A percentile compares a stretch with the other conserved stretches of the same genome.
Conservation (phyloP, 2,888 invertebrate genomes). For the Drosophila recens region DNA sequence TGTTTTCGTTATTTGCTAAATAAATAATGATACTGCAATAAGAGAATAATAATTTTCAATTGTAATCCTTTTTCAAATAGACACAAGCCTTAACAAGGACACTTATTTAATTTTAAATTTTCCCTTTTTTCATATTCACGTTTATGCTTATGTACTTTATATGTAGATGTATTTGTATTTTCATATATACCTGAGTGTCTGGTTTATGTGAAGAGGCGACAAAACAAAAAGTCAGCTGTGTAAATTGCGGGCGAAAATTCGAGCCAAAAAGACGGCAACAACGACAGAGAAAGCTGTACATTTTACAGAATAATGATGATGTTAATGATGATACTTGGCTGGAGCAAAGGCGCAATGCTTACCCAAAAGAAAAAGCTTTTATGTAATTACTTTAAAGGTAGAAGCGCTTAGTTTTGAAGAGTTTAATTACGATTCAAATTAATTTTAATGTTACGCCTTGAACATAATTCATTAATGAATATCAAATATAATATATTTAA, state of each 20-base stretch:
- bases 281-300: slow-evolving; percentile 22
- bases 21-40: slow-evolving; percentile 50
- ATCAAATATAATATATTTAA: no score
- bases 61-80: slow-evolving; percentile 11
- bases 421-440: no score
- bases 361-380: slow-evolving; percentile 17
- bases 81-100: no score
- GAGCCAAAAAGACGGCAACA: slow-evolving; percentile 29
- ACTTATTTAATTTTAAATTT: slow-evolving; percentile 16
- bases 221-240: slow-evolving; percentile 65
- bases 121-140: not conserved
- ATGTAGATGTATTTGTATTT: slow-evolving; percentile 3
- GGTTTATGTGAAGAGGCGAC: slow-evolving; percentile 42
- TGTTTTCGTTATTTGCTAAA: slow-evolving; percentile 39
- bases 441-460: no score
- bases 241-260: slow-evolving; percentile 47
- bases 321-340: slow-evolving; percentile 49
- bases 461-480: no score
- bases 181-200: slow-evolving; percentile 44
- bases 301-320: slow-evolving; percentile 19
- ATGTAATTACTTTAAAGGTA: slow-evolving; percentile 21
- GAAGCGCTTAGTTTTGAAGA: slow-evolving; percentile 15
- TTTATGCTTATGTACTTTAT: slow-evolving; percentile 8
- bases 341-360: slow-evolving; percentile 50
- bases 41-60: slow-evolving; percentile 38